Evolutionary conservation across 2,797 vertebrate species (phyloP).

Genomic region (Nannoperca australis): DNA sequence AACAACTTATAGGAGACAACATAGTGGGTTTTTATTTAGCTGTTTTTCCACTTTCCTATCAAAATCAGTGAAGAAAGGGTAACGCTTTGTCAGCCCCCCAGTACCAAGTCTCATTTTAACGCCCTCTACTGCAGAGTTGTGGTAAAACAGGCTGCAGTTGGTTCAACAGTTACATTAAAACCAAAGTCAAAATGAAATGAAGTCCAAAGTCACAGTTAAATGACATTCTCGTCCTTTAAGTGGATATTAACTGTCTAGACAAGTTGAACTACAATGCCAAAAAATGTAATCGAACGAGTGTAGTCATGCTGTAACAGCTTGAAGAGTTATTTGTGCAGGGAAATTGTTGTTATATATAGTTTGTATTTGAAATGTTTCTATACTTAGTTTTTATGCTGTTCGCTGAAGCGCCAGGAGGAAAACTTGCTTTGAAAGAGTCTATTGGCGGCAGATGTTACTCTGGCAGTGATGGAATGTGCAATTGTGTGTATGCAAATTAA

Average conservation of each 20-base stretch:
- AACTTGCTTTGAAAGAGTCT: conserved; percentile 40
- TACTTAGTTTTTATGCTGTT: neutral
- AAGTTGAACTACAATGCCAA: neutral
- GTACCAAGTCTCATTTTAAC: neutral
- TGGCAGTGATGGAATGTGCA: conserved; percentile 65
- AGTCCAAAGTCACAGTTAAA: neutral
- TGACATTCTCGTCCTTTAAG: neutral
- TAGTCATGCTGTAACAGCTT: neutral
- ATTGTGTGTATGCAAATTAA: conserved; percentile 69
- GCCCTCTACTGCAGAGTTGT: conserved; percentile 39
- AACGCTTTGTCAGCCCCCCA: neutral
- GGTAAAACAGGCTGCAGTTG: conserved; percentile 9
- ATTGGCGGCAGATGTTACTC: conserved; percentile 70
- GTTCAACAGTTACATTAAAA: neutral
- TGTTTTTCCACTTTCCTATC: neutral
- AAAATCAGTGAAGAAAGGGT: neutral
- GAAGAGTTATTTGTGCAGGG: neutral
- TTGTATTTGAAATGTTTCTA: neutral
- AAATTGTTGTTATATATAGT: neutral
- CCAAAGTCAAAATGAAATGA: neutral
- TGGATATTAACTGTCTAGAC: neutral
- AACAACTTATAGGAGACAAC: neutral
- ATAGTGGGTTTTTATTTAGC: neutral
- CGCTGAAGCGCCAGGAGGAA: conserved; percentile 36
- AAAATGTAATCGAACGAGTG: neutral